Percentiles rank a stretch among this genome's conserved stretches.
Evolutionary conservation across 2,113 vertebrate species (phyloP).

Genomic region (Onychostoma macrolepis): DNA sequence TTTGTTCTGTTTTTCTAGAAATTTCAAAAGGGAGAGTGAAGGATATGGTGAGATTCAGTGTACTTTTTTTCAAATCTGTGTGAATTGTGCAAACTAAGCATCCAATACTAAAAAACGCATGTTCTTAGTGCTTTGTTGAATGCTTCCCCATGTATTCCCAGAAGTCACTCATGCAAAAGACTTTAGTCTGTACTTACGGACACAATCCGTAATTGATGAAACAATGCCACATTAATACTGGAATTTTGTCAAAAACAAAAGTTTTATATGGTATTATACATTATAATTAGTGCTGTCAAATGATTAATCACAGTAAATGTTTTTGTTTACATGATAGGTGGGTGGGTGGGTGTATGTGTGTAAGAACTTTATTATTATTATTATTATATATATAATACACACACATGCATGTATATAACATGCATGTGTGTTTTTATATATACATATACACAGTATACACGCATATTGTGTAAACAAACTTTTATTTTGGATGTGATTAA

Average conservation of each 20-base stretch:
- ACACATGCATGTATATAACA: not conserved
- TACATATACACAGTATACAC: too few species aligned
- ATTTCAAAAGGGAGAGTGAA: conserved; percentile 53
- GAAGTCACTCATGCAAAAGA: not conserved
- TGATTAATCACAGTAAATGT: too few species aligned
- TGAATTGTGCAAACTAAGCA: conserved; percentile 11
- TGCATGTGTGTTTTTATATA: too few species aligned
- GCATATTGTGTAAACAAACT: too few species aligned
- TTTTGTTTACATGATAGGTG: too few species aligned
- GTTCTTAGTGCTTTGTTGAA: conserved; percentile 41
- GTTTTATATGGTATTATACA: not conserved
- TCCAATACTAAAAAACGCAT: conserved; percentile 53
- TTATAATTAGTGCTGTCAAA: too few species aligned
- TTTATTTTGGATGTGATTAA: too few species aligned
- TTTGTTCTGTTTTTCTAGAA: conserved; percentile 61
- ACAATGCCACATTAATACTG: not conserved
- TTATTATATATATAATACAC: not conserved
- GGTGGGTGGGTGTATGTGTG: too few species aligned
- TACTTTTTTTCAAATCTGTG: conserved; percentile 1
- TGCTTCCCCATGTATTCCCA: conserved; percentile 4
- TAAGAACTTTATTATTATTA: too few species aligned
- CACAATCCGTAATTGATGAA: conserved; percentile 15
- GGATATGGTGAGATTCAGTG: conserved; percentile 68
- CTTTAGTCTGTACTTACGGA: not conserved
- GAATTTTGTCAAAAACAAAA: not conserved